These are phyloP conservation scores for Trogon melanurus DNA, from an alignment of 2,113 vertebrate genomes.

Conservation along the genomic window DNA sequence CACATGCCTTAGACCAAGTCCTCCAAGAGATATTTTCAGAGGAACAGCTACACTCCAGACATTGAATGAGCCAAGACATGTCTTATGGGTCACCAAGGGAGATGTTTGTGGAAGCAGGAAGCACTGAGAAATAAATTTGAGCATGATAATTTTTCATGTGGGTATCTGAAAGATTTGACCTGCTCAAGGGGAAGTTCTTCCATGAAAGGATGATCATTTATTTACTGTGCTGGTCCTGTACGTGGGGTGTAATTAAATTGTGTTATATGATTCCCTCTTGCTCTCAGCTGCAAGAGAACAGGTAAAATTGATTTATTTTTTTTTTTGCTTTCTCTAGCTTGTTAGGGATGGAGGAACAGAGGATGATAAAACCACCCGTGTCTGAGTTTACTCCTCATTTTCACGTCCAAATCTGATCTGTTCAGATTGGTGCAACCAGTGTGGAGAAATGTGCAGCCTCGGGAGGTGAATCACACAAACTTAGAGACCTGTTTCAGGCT, in stretches of 20 bases:
- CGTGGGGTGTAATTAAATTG: not conserved
- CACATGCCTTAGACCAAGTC: not conserved
- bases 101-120: not conserved
- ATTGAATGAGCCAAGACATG: not conserved
- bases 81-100: not conserved
- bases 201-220: not conserved
- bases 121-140: not conserved
- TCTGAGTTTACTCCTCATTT: not conserved
- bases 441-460: not conserved
- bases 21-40: not conserved
- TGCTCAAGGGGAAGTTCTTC: not conserved
- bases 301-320: not conserved
- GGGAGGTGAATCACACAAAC: not conserved
- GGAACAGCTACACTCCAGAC: not conserved
- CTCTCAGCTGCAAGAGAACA: not conserved
- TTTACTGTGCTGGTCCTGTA: not conserved
- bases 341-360: not conserved
- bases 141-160: fast-evolving
- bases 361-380: not conserved
- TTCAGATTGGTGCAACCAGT: not conserved
- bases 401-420: fast-evolving
- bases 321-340: not conserved
- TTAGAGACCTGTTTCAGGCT: not conserved
- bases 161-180: not conserved
- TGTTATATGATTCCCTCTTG: not conserved